A percentile compares a stretch with the other conserved stretches of the same genome.
These are phyloP conservation scores for Melieria crassipennis DNA, from an alignment of 2,888 invertebrate species.

Conservation along the genomic window DNA sequence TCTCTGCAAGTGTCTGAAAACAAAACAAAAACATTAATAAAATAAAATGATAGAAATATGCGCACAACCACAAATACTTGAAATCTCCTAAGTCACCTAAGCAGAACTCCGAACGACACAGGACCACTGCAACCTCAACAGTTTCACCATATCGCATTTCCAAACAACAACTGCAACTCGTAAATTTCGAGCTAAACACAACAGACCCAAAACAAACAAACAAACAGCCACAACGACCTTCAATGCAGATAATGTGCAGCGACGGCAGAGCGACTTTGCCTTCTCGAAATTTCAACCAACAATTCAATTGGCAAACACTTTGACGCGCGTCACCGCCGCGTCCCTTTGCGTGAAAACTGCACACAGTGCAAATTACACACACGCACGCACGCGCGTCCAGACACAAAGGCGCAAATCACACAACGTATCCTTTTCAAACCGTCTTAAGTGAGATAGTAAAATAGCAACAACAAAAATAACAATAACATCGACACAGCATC, in stretches of 20 bases:
- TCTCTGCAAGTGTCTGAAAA: too few relatives aligned
- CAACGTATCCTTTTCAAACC: slow-evolving; percentile 32
- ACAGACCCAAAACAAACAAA: slow-evolving; percentile 15
- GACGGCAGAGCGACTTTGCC: not conserved
- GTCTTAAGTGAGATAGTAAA: not conserved
- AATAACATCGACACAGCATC: not conserved
- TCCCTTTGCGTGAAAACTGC: slow-evolving; percentile 42
- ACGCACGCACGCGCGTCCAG: slow-evolving; percentile 17
- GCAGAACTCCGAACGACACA: slow-evolving; percentile 23
- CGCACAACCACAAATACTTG: too few relatives aligned
- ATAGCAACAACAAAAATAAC: slow-evolving; percentile 9
- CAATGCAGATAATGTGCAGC: not conserved
- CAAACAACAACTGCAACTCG: slow-evolving; percentile 26
- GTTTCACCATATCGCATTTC: slow-evolving; percentile 16
- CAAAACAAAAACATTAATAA: too few relatives aligned
- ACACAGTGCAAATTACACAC: slow-evolving; percentile 47
- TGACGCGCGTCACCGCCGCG: slow-evolving; percentile 47
- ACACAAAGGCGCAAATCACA: slow-evolving; percentile 19
- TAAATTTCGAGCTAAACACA: slow-evolving; percentile 41
- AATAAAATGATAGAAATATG: too few relatives aligned
- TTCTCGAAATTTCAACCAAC: slow-evolving; percentile 53
- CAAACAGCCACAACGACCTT: slow-evolving; percentile 26
- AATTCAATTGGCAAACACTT: slow-evolving; percentile 58
- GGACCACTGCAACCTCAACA: slow-evolving; percentile 33
- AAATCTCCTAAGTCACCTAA: too few relatives aligned